These are phyloP conservation scores for Podabrus alpinus DNA, from an alignment of 2,888 invertebrate species.

Conservation along the genomic window DNA sequence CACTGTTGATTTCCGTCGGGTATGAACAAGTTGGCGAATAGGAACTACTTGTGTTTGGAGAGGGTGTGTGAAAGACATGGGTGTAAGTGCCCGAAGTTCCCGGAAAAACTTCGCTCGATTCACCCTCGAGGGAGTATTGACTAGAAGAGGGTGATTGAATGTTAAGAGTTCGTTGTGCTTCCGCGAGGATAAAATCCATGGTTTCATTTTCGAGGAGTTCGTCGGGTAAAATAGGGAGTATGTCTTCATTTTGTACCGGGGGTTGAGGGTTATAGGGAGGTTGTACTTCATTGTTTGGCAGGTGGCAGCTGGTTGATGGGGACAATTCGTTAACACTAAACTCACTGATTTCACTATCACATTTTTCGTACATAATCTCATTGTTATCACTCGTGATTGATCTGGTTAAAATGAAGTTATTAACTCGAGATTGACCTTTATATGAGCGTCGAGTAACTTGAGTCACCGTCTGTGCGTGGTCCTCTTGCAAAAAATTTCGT, in stretches of 20 bases:
- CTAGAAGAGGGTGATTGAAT: conserved; percentile 44
- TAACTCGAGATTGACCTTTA: conserved; percentile 26
- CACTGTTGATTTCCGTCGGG: conserved; percentile 18
- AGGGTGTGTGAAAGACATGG: conserved; percentile 12
- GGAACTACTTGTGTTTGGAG: conserved; percentile 22
- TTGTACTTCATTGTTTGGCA: conserved; percentile 25
- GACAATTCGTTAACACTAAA: conserved; percentile 6
- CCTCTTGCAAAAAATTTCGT: conserved; percentile 29
- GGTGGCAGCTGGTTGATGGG: conserved; percentile 27
- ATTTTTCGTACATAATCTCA: conserved; percentile 35
- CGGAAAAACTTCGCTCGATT: conserved; percentile 40
- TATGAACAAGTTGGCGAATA: conserved; percentile 18
- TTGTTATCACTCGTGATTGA: conserved; percentile 27
- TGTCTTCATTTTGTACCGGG: conserved; percentile 33
- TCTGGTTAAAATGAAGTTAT: conserved; percentile 18
- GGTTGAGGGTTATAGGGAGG: not conserved
- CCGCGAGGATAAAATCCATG: conserved; percentile 46
- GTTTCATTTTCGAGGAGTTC: conserved; percentile 39
- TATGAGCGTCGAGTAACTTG: conserved; percentile 17
- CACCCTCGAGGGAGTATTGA: conserved; percentile 36
- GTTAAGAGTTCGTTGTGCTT: conserved; percentile 43
- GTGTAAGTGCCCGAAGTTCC: conserved; percentile 20
- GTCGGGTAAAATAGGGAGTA: conserved; percentile 29
- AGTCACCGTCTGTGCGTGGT: conserved; percentile 23
- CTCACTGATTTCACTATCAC: conserved; percentile 24